Base-by-base conservation (phyloP, 2,113 vertebrate genomes). In the Meriones unguiculatus region DNA sequence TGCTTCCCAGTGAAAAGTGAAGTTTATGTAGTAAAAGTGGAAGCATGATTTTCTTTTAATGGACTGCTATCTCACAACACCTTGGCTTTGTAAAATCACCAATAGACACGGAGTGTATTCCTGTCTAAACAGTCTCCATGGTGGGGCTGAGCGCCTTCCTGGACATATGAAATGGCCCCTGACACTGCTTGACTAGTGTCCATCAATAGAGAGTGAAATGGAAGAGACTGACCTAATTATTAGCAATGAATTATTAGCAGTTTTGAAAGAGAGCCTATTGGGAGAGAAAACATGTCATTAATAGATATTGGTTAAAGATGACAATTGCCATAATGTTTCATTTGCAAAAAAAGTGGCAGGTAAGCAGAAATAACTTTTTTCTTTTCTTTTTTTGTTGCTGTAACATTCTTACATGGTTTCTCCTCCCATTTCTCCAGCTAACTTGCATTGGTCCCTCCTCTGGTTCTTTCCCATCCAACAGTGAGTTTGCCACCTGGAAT, bases 1-100 rank as follows among this genome's bases (percentile, higher is more conserved):
- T 90, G 38, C 52, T 95, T 91, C 65, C 92, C 64, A 84, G 75
- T 93, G 85, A 89, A 87, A 86, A 93, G 28, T 38, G 15, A 93
- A 89, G 17, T 38, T 32, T 80, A 12, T 38, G 78, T 72, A 70
- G 57, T 93, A 90, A 92, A 96, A 97, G 64, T 22, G 3, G 62
- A 94, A 46, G 24, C 8, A 86, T 2, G 28, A 80, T 46, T 5
- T 65, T 82, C 81, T 87, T 89, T 35, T 52, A 69, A 69, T n/a
- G n/a, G 81, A 54, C 35, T 46, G 7, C 72, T 87, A 82, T 25
- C 50, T 80, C 73, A 52, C 25, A 64, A 78, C 41, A 50, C 8
- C 89, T 82, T 41, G 30, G 69, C 35, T 75, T 57, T 65, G 46
- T 17, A 91, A 90, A 87, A 87, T 59, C 7, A 62, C 17, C 17